These are phyloP conservation scores for Sciurus carolinensis DNA, from an alignment of 2,797 vertebrate species.

Conservation along the genomic window DNA sequence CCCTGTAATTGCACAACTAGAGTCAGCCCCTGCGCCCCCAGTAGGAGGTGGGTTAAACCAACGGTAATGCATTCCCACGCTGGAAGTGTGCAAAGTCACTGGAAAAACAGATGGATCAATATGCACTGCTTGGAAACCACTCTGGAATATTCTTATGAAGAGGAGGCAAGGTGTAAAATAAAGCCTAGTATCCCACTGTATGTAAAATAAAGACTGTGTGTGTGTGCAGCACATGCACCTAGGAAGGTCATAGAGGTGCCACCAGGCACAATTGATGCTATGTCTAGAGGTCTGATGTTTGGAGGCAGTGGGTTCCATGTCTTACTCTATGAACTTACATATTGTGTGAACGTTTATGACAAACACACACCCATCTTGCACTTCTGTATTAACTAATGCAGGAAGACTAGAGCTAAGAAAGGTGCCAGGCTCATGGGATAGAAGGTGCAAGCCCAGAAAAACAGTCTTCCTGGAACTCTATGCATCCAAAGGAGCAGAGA, in stretches of 20 bases:
- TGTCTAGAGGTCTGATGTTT: not conserved
- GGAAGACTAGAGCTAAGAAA: not conserved
- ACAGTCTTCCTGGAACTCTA: not conserved
- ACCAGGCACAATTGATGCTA: not conserved
- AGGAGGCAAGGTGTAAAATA: constrained; percentile 43
- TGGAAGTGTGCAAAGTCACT: not conserved
- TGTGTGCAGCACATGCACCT: not conserved
- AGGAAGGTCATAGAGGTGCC: not conserved
- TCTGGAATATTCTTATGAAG: not conserved
- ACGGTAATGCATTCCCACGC: not conserved
- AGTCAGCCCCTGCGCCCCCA: constrained; percentile 45
- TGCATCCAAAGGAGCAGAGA: not conserved
- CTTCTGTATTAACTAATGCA: not conserved
- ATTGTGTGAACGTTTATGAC: not conserved
- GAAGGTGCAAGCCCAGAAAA: not conserved
- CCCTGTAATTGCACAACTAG: not conserved
- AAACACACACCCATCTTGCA: not conserved
- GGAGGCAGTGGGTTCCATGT: not conserved
- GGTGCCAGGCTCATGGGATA: not conserved
- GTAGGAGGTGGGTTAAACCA: constrained; percentile 36
- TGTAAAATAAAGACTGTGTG: constrained; percentile 33
- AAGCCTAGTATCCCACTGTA: constrained; percentile 58
- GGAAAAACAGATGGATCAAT: constrained; percentile 41
- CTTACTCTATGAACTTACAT: not conserved
- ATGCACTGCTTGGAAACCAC: constrained; percentile 17